Conservation (phyloP, 1,140 invertebrate genomes). For the Babylonia areolata region DNA sequence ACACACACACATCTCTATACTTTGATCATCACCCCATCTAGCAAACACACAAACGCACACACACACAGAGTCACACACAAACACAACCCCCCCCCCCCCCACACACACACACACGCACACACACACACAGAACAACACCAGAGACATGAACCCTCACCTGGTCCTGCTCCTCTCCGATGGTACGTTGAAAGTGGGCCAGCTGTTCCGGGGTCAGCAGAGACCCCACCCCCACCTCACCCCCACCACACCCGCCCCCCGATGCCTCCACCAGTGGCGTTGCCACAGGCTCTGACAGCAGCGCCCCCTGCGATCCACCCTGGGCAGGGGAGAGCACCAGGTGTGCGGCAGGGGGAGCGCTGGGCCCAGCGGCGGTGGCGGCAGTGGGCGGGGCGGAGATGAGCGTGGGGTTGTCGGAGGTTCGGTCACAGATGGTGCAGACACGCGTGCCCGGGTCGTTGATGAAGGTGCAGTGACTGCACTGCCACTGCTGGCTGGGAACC, state of each 20-base stretch:
- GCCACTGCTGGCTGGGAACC: slow-evolving; percentile 79
- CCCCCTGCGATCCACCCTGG: too few relatives aligned
- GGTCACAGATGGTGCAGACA: slow-evolving; percentile 91
- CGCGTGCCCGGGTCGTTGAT: slow-evolving; percentile 86
- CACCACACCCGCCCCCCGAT: background rate
- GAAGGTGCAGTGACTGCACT: slow-evolving; percentile 93
- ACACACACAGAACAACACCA: background rate
- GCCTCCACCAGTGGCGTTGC: too few relatives aligned
- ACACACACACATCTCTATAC: too few relatives aligned
- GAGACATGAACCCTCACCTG: slow-evolving; percentile 20
- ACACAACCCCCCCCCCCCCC: background rate
- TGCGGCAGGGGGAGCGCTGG: slow-evolving; percentile 1
- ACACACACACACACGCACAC: slow-evolving; percentile 20
- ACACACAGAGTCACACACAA: background rate
- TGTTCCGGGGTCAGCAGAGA: background rate
- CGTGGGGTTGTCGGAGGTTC: slow-evolving; percentile 78
- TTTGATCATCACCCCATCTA: too few relatives aligned
- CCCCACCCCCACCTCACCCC: background rate
- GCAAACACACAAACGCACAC: too few relatives aligned
- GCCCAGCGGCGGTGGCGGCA: background rate
- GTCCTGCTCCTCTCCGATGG: slow-evolving; percentile 43
- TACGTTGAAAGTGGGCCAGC: slow-evolving; percentile 31
- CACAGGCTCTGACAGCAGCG: too few relatives aligned
- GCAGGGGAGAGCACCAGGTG: background rate
- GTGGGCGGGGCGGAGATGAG: slow-evolving; percentile 35